Base-by-base conservation (phyloP, 2,797 vertebrate species). In the Pseudochaenichthys georgianus region DNA sequence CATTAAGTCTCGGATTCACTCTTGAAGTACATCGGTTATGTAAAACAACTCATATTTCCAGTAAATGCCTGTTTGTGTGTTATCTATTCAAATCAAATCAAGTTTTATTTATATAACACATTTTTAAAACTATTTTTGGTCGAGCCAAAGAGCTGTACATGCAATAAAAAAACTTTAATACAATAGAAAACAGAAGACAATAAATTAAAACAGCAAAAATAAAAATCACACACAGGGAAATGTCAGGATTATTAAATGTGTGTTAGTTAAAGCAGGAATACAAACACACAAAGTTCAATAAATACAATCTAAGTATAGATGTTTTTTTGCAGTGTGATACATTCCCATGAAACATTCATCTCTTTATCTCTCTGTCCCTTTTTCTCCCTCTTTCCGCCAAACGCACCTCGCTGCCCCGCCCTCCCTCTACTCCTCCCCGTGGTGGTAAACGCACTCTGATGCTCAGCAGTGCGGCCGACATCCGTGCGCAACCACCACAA, bases 321-420 rank as follows among this genome's bases (percentile, higher is more conserved):
- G 23, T 70, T 28, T 87, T 59, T 66, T 82, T 90, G 75, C 83
- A 79, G 85, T 66, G 76, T 89, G 93, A 93, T 90, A 90, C 81
- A 90, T 89, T 80, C 75, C 90, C 87, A 95, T 94, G 84, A 94
- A 95, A 95, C 93, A 95, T 95, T 95, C 60, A 94, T 94, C 88
- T 89, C 75, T 21, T 21, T 21, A 70, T 54, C 70, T 81, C 70
- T 81, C 79, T 74, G 75, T 65, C 76, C 67, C 64, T 46, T 47
- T 42, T 61, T 54, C 73, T 68, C 82, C 72, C 73, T 74, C 83
- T 83, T 71, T 81, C 80, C 12, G 46, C 82, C 82, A 64, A 84
- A 77, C 86, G 64, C 88, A 75, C 86, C 84, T 86, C 83, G 45
- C 86, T n/a, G 81, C 89, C 92, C 90, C 89, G 76, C 88, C 93